Percentiles rank a stretch among this genome's conserved stretches.
These are phyloP conservation scores for Drosophila arizonae DNA, from an alignment of 1,140 invertebrate genomes.

Conservation along the genomic window DNA sequence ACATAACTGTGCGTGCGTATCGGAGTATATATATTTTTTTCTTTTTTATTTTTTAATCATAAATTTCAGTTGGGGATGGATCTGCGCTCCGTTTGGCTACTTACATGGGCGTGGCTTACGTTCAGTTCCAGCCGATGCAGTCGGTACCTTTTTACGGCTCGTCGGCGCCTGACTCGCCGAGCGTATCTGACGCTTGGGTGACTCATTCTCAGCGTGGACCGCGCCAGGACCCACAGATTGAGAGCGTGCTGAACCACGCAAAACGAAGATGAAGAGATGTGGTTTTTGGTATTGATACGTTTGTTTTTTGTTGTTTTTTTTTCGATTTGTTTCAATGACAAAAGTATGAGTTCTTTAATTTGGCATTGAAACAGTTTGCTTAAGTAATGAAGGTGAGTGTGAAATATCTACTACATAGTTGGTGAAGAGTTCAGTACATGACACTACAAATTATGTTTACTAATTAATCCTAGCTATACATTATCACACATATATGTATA, in stretches of 20 bases:
- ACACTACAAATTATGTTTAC: slow-evolving; percentile 47
- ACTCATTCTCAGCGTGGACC: slow-evolving; percentile 83
- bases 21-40: slow-evolving; percentile 26
- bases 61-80: slow-evolving; percentile 24
- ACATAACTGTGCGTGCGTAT: slow-evolving; percentile 38
- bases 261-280: slow-evolving; percentile 53
- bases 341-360: slow-evolving; percentile 71
- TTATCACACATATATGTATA: background rate
- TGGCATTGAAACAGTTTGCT: slow-evolving; percentile 48
- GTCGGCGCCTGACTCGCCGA: slow-evolving; percentile 85
- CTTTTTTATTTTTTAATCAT: slow-evolving; percentile 27
- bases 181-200: slow-evolving; percentile 89
- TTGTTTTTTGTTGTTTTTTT: slow-evolving; percentile 19
- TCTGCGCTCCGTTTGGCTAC: slow-evolving; percentile 71
- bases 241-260: slow-evolving; percentile 85
- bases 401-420: slow-evolving; percentile 44
- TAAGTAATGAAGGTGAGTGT: slow-evolving; percentile 32
- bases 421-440: slow-evolving; percentile 34
- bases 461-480: slow-evolving; percentile 13
- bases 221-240: slow-evolving; percentile 87
- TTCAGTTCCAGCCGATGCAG: slow-evolving; percentile 65
- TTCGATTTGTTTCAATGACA: slow-evolving; percentile 67
- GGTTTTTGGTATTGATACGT: slow-evolving; percentile 46
- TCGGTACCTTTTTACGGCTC: slow-evolving; percentile 81
- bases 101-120: slow-evolving; percentile 86